These are phyloP conservation scores for Drosophila navojoa DNA, from an alignment of 1,140 invertebrate species.

Conservation along the genomic window DNA sequence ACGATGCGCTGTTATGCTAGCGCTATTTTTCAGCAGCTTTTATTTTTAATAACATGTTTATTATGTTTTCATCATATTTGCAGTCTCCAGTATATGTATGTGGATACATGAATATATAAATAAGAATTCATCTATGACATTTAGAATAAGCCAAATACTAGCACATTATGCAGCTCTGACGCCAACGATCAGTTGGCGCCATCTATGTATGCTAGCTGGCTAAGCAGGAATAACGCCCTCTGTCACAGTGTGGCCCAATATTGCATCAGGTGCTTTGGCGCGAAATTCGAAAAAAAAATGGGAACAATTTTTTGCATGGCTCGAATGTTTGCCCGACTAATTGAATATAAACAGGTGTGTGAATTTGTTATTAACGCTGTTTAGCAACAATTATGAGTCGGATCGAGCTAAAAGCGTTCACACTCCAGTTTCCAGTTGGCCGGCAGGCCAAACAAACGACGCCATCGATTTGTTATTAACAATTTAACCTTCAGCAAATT, in stretches of 20 bases:
- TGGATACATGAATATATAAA: too few relatives aligned
- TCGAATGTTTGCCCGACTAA: constrained; percentile 19
- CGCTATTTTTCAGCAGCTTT: too few relatives aligned
- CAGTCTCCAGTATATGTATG: too few relatives aligned
- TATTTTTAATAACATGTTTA: too few relatives aligned
- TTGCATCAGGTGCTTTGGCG: constrained; percentile 26
- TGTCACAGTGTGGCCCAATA: neutral
- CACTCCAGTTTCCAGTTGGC: constrained; percentile 32
- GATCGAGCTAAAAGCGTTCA: constrained; percentile 29
- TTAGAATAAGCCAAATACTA: too few relatives aligned
- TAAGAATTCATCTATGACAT: too few relatives aligned
- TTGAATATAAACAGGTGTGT: constrained; percentile 19
- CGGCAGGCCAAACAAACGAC: constrained; percentile 26
- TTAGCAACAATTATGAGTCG: constrained; percentile 54
- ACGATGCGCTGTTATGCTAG: too few relatives aligned
- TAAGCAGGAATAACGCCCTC: neutral
- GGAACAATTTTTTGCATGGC: neutral
- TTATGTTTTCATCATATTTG: too few relatives aligned
- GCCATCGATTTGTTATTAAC: constrained; percentile 51
- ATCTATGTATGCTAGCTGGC: neutral
- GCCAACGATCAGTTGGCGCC: constrained; percentile 9
- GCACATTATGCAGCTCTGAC: too few relatives aligned
- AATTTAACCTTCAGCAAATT: constrained; percentile 65
- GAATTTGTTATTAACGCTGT: constrained; percentile 41
- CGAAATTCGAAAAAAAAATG: constrained; percentile 24